These are phyloP conservation scores for Acipenser transmontanus DNA, from an alignment of 2,797 vertebrate genomes.

Conservation along the genomic window DNA sequence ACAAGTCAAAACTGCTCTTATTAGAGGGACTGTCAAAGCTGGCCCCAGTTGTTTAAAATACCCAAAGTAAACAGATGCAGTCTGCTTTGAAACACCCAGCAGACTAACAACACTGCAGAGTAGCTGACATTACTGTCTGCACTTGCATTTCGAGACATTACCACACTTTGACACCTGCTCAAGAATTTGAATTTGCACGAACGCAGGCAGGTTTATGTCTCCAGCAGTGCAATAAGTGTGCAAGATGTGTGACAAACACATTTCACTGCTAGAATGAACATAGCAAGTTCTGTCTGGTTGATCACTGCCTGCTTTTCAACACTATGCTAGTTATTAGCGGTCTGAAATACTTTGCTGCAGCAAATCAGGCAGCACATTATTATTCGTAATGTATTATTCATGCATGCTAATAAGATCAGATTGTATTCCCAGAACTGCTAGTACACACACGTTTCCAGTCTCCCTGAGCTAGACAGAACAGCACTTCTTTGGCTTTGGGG, in stretches of 20 bases:
- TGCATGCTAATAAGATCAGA: constrained; percentile 6
- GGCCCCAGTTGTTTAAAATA: too few relatives aligned
- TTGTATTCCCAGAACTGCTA: constrained; percentile 10
- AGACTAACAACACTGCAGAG: too few relatives aligned
- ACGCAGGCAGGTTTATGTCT: background rate
- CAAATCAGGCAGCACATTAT: background rate
- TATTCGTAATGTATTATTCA: background rate
- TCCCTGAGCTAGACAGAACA: background rate
- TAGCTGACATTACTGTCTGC: too few relatives aligned
- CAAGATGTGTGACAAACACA: background rate
- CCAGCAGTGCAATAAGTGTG: background rate
- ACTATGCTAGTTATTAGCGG: background rate
- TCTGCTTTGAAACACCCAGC: too few relatives aligned
- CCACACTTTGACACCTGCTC: too few relatives aligned
- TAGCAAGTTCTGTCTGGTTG: background rate
- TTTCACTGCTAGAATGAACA: background rate
- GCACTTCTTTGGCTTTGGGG: too few relatives aligned
- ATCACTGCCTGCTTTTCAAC: too few relatives aligned
- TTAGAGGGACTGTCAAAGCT: too few relatives aligned
- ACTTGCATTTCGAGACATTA: too few relatives aligned
- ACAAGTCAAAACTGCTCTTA: too few relatives aligned
- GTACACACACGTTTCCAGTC: constrained; percentile 4
- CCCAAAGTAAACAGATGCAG: too few relatives aligned
- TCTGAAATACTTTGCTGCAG: constrained; percentile 1
- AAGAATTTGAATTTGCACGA: too few relatives aligned